Conservation (phyloP, 2,797 vertebrate species). For the Typhlichthys subterraneus region DNA sequence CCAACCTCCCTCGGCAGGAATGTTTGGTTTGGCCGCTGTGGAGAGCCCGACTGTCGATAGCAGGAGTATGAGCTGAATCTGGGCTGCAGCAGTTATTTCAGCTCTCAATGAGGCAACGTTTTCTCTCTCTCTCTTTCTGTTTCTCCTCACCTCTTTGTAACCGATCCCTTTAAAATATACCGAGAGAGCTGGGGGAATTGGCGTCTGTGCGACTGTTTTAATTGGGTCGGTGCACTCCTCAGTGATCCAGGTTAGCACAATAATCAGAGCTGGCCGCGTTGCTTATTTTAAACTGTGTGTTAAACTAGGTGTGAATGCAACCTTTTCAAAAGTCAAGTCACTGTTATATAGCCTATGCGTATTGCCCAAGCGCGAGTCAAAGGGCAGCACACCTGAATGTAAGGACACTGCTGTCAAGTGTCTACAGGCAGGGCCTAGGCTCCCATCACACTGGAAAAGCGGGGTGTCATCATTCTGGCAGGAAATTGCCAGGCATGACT, state of each 20-base stretch:
- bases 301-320: constrained; percentile 66
- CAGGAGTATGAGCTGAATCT: constrained; percentile 28
- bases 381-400: neutral
- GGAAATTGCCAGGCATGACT: neutral
- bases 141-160: constrained; percentile 56
- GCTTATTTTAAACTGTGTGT: constrained; percentile 61
- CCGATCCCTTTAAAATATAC: constrained; percentile 68
- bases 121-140: constrained; percentile 21
- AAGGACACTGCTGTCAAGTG: no score
- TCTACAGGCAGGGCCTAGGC: no score
- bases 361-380: neutral
- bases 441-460: neutral
- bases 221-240: constrained; percentile 60
- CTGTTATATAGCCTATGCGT: neutral
- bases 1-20: constrained; percentile 12
- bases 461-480: no score
- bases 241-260: constrained; percentile 75
- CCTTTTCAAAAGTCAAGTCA: constrained; percentile 42
- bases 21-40: constrained; percentile 57
- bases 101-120: constrained; percentile 20
- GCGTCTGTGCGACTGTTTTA: constrained; percentile 67
- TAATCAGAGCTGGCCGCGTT: constrained; percentile 66
- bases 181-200: constrained; percentile 50
- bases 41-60: constrained; percentile 33
- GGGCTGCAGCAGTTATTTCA: constrained; percentile 35